Evolutionary conservation across 1,140 invertebrate genomes (phyloP).

Genomic region (Cyphomyrmex costatus): DNA sequence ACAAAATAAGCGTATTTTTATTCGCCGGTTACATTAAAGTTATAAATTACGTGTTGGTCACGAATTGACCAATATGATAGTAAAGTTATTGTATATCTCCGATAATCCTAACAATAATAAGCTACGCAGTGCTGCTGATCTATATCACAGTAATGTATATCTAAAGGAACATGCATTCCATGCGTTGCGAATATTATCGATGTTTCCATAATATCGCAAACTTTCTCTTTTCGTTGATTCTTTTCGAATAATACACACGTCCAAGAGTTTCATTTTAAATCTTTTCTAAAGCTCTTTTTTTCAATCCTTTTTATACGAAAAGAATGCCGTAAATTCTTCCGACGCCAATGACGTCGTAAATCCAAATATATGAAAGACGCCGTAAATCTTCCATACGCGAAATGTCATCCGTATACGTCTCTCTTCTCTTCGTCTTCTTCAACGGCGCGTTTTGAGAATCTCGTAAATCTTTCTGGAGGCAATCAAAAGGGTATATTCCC

Average conservation of each 20-base stretch:
- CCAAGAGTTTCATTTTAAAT: not conserved
- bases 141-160: constrained; percentile 70
- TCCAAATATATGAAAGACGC: constrained; percentile 3
- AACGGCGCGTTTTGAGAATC: not conserved
- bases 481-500: constrained; percentile 16
- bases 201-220: constrained; percentile 16
- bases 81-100: constrained; percentile 12
- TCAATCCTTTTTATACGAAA: not conserved
- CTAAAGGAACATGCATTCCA: constrained; percentile 69
- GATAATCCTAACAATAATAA: constrained; percentile 40
- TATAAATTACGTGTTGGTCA: constrained; percentile 24
- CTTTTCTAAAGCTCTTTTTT: not conserved
- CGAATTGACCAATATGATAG: constrained; percentile 3
- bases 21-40: constrained; percentile 21
- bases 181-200: constrained; percentile 48
- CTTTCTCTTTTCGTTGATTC: not conserved
- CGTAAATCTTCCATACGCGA: constrained; percentile 29
- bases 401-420: not conserved
- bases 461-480: not conserved
- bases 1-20: constrained; percentile 62
- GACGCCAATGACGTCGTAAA: constrained; percentile 31
- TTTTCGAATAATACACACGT: not conserved
- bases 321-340: constrained; percentile 11
- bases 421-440: not conserved
- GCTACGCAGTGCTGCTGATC: constrained; percentile 43